phyloP scores from a whole-genome alignment of 92 coral and sea anemone genomes.

The Zoanthus sansibaricus region DNA sequence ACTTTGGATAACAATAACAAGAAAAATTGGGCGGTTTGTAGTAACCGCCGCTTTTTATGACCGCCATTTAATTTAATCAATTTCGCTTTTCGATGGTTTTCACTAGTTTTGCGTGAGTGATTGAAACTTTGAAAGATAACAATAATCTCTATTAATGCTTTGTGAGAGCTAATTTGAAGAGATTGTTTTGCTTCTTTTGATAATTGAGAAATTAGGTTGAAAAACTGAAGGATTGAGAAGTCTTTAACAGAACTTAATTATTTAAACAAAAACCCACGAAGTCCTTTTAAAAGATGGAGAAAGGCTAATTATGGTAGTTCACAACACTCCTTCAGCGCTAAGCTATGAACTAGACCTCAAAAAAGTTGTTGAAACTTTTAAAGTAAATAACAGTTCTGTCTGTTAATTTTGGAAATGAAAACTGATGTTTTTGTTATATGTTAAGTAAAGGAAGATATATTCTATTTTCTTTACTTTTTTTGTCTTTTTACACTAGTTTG shows the following conservation, averaged over 20 bases:
- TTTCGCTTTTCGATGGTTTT: conserved; percentile 45
- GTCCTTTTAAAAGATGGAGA: background rate
- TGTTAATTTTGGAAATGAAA: background rate
- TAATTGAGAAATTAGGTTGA: conserved; percentile 45
- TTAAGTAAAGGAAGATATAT: background rate
- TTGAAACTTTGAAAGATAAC: conserved; percentile 34
- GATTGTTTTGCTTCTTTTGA: conserved; percentile 29
- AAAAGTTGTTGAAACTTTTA: conserved; percentile 33
- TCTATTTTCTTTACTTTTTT: background rate
- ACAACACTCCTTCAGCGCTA: conserved; percentile 1
- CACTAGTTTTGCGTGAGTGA: conserved; percentile 36
- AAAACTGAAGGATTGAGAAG: conserved; percentile 22
- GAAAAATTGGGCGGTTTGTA: conserved; percentile 39
- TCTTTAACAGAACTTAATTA: conserved; percentile 11
- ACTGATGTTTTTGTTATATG: background rate
- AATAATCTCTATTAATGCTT: conserved; percentile 36
- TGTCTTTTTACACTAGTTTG: background rate
- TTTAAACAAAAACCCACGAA: conserved; percentile 17
- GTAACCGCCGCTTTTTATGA: conserved; percentile 40
- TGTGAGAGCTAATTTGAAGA: conserved; percentile 43
- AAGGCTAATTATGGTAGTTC: background rate
- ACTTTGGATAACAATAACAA: conserved; percentile 35
- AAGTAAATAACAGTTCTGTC: conserved; percentile 14
- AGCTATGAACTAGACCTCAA: background rate
- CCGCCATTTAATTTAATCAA: conserved; percentile 33